Evolutionary conservation across 37 sponge, comb jelly and placozoan genomes (phyloP).

Genomic region (Crambe crambe): DNA sequence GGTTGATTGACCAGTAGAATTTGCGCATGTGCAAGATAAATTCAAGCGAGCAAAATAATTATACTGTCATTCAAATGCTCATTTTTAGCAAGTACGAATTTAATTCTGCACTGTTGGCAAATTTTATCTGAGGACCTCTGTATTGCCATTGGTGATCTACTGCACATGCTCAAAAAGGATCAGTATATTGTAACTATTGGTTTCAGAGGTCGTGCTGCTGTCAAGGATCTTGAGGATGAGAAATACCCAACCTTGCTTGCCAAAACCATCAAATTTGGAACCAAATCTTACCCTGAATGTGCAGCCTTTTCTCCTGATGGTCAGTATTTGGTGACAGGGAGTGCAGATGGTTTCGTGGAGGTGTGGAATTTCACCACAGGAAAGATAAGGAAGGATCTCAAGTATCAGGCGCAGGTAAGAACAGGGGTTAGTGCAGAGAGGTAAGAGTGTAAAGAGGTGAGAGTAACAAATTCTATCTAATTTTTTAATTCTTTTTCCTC

Average conservation of each 20-base stretch:
- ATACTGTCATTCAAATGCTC: too few relatives aligned
- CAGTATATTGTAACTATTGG: too few relatives aligned
- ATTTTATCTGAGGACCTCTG: too few relatives aligned
- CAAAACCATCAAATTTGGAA: slow-evolving; percentile 93
- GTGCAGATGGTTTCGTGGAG: slow-evolving; percentile 96
- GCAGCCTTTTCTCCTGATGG: slow-evolving; percentile 96
- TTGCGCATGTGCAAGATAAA: too few relatives aligned
- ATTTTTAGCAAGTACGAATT: too few relatives aligned
- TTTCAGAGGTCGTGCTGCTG: slow-evolving; percentile 77
- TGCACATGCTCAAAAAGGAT: too few relatives aligned
- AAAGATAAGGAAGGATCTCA: slow-evolving; percentile 97
- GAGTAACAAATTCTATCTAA: too few relatives aligned
- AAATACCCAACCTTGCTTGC: slow-evolving; percentile 89
- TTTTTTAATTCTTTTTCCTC: too few relatives aligned
- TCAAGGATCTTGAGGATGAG: slow-evolving; percentile 93
- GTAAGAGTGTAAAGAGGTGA: not conserved
- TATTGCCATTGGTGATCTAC: too few relatives aligned
- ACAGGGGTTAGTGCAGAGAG: not conserved
- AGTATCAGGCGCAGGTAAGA: slow-evolving; percentile 93
- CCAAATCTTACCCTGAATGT: slow-evolving; percentile 91
- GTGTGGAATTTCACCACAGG: slow-evolving; percentile 99
- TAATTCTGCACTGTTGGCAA: too few relatives aligned
- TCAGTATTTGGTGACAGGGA: slow-evolving; percentile 97
- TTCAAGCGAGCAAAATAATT: too few relatives aligned
- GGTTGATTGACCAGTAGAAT: too few relatives aligned